Evolutionary conservation across 2,888 invertebrate genomes (phyloP), one percentile per base, ranked within the genome.

Genomic region (Parochlus steinenii): DNA sequence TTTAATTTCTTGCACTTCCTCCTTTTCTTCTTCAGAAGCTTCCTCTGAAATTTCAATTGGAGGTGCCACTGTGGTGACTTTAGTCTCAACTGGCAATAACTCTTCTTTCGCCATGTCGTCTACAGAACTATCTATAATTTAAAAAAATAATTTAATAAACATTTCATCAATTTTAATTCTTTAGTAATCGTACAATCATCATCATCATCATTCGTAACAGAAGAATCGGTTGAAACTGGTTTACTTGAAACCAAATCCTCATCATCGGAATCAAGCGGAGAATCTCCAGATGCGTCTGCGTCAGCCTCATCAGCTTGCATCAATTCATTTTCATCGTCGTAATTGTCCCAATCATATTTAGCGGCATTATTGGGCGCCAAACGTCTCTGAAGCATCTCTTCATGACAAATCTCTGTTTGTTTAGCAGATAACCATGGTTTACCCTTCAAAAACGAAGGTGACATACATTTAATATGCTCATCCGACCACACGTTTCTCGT

Each of bases 231-330:
- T 61, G 63, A 24, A 63, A 48, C 16, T 58, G 59, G 15, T 51
- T 53, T 3, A 59, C 56, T 44, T 63, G 51, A 48, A 58, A 41
- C 27, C 63, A 53, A 45, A 64, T 44, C 44, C 11, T 28, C 28
- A 6, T 28, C 34, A 26, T 34, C 20, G 16, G 19, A 11, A 1
- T 34, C 27, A n/a, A n/a, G n/a, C n/a, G n/a, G n/a, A n/a, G n/a
- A n/a, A 51, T 41, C 42, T 58, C 46, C 10, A 63, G 11, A 18
- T 15, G 11, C 31, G 26, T 17, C 57, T 33, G 47, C 55, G 6
- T 59, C 43, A 1, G 72, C 64, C 47, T 73, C 64, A 46, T 76
- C 75, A 35, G 67, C 71, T 58, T 72, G 62, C 71, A 71, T 71
- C 55, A 69, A 57, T 42, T 71, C 69, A 43, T 66, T 58, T 32